Evolutionary conservation across 2,113 vertebrate genomes (phyloP), one percentile per base, ranked within the genome.

Genomic region (Hydropotes inermis): DNA sequence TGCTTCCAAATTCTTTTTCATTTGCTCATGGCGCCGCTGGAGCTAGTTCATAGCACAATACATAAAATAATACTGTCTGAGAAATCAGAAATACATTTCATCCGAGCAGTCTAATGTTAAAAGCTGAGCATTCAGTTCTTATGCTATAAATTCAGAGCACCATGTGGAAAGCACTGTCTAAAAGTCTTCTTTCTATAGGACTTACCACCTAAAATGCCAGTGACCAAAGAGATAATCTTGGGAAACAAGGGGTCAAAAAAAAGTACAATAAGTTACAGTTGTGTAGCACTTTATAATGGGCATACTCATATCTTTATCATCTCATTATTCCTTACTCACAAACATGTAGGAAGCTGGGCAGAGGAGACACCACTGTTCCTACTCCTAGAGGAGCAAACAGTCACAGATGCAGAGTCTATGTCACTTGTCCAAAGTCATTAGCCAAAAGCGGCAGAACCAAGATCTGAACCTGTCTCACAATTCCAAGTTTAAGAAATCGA

Each of bases 1-100:
- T 67, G 99, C 99, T 98, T 99, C 99, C 98, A 99, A 99, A 98
- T 99, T 99, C 99, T 99, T 99, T 97, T 99, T 99, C 99, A 99
- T 99, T 98, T 99, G 99, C 98, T 99, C 99, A 5, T 99, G 99
- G 98, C 99, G 99, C 86, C 99, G 99, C 86, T 99, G 99, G 84
- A 99, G 99, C 99, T 99, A 97, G 89, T 87, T 92, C 21, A 98
- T 0, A 95, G 14, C 54, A 91, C 1, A 0, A 5, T 67, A 97
- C 23, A 89, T 57, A 95, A 97, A 47, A 85, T 6, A 88, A 91
- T 97, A 98, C 4, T 79, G 19, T 2, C 91, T 92, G 70, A 81
- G 36, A 89, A 86, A 87, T 45, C 55, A 95, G 79, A 89, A 67
- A 28, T 93, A 54, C 8, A 25, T 47, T 84, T 89, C 36, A 58